phyloP scores from a whole-genome alignment of 1,140 invertebrate genomes.

The Drosophila nigromelanica region DNA sequence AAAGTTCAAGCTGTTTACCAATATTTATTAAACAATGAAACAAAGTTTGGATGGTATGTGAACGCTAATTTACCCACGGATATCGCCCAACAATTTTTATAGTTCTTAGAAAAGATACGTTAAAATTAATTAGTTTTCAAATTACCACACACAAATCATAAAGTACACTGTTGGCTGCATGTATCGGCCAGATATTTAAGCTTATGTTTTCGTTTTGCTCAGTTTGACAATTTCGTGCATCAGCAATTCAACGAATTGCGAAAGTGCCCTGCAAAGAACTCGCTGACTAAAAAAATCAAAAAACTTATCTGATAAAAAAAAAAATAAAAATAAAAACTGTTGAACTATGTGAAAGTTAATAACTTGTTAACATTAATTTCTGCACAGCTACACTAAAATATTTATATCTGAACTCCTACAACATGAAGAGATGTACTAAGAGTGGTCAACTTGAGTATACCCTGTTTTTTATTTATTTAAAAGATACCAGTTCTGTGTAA shows the following conservation, averaged over 20 bases:
- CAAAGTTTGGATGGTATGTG: slow-evolving; percentile 43
- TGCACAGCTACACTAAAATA: slow-evolving; percentile 25
- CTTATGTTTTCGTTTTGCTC: slow-evolving; percentile 31
- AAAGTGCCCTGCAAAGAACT: slow-evolving; percentile 54
- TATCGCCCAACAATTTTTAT: background rate
- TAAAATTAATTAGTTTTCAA: background rate
- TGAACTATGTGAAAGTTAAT: slow-evolving; percentile 39
- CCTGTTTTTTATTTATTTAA: background rate
- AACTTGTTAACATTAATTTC: slow-evolving; percentile 43
- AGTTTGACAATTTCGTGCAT: slow-evolving; percentile 37
- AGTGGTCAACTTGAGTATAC: background rate
- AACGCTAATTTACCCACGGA: too few species aligned
- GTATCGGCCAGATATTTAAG: slow-evolving; percentile 2
- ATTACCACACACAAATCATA: background rate
- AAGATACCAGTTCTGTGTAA: background rate
- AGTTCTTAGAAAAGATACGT: slow-evolving; percentile 11
- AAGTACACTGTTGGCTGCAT: background rate
- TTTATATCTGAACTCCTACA: slow-evolving; percentile 28
- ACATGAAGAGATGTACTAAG: background rate
- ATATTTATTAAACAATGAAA: slow-evolving; percentile 31
- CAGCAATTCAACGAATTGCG: slow-evolving; percentile 59
- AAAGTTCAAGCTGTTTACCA: slow-evolving; percentile 4
- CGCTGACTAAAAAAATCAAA: slow-evolving; percentile 46
- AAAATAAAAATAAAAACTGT: too few species aligned
- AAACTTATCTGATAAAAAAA: slow-evolving; percentile 16